Evolutionary conservation across 2,113 vertebrate genomes (phyloP).

Genomic region (Centropristis striata): DNA sequence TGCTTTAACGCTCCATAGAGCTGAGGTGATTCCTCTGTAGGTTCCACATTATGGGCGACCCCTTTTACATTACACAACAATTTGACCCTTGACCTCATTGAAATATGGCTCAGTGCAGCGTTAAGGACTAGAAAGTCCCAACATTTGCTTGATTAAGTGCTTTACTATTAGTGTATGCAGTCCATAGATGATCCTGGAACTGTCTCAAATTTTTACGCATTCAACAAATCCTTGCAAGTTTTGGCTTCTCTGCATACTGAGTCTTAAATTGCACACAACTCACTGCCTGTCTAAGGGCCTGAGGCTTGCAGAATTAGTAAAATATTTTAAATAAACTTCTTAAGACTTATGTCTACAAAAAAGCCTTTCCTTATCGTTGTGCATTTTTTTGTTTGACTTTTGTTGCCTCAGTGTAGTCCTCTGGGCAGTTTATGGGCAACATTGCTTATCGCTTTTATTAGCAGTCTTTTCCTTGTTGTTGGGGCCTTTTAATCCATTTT

Average conservation of each 20-base stretch:
- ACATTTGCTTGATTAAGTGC: background rate
- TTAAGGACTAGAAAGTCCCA: background rate
- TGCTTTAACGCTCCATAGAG: background rate
- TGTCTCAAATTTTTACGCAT: background rate
- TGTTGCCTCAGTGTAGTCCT: too few relatives aligned
- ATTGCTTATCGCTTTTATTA: too few relatives aligned
- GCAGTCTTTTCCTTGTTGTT: too few relatives aligned
- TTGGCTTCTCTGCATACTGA: background rate
- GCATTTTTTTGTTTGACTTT: too few relatives aligned
- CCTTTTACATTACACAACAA: background rate
- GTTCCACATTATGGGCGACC: background rate
- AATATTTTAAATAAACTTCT: too few relatives aligned
- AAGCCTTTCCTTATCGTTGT: too few relatives aligned
- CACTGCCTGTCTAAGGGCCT: too few relatives aligned
- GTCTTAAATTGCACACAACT: background rate
- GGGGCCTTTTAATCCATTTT: too few relatives aligned
- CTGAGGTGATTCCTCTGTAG: background rate
- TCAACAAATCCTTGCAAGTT: background rate
- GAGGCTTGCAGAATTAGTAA: too few relatives aligned
- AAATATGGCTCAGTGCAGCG: constrained; percentile 8
- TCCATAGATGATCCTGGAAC: background rate
- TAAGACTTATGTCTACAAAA: too few relatives aligned
- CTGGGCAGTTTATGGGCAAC: too few relatives aligned
- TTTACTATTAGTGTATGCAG: background rate
- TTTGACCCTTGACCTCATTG: background rate